Evolutionary conservation across 2,797 vertebrate genomes (phyloP), one percentile per base, ranked within the genome.

Genomic region (Microchirus variegatus): DNA sequence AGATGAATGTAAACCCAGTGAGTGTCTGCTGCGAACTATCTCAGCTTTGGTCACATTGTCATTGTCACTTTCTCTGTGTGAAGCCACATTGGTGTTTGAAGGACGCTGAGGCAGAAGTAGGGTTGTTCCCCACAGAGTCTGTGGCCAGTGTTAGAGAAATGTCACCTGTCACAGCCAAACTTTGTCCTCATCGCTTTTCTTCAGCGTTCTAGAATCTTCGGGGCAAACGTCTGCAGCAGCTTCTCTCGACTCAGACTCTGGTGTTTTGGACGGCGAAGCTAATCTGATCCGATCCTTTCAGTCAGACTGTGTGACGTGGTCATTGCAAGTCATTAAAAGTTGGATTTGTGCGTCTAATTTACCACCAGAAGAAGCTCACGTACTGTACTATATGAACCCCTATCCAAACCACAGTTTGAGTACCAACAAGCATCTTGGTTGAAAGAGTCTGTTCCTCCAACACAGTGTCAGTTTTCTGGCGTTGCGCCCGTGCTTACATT

Each of bases 81-180:
- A 31, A 59, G 37, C 14, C 14, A 37, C 48, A 10, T 5, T 5
- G 26, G 18, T 18, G 49, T 75, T 19, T 63, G 63, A 67, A 48
- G 77, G 50, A 64, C 46, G 10, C 12, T 43, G 49, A 63, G 49
- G 62, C 61, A 68, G 50, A 38, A 14, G 56, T 36, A 17, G 38
- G 52, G 46, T 47, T 35, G 51, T 22, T 73, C 49, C 42, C 45
- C 38, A 55, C 60, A 46, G 66, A n/a, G 42, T 16, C 5, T n/a
- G 38, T 44, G 52, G 26, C 46, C 40, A 17, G 37, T 6, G 58
- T 36, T 53, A n/a, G 56, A 26, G 52, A 52, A 71, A 78, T 71
- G 70, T 72, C 70, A 79, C 53, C 70, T 78, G 73, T 82, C 70
- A 74, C 55, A 43, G 44, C 9, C 65, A 56, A 18, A 55, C 59